Percentiles rank a stretch among this genome's conserved stretches.
Conservation (phyloP, 2,888 invertebrate species). For the Chironomus riparius region DNA sequence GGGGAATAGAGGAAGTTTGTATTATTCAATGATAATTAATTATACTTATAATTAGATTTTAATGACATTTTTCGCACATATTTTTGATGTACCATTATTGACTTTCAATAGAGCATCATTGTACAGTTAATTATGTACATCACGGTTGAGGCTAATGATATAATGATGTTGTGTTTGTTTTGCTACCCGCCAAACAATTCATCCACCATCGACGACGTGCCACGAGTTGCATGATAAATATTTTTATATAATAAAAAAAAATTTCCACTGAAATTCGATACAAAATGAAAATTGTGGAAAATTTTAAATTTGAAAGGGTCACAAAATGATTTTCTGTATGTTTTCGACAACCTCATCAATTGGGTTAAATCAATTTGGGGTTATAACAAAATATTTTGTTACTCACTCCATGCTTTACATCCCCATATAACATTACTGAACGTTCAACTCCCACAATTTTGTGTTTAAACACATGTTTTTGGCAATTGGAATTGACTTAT, state of each 20-base stretch:
- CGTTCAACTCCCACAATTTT: background rate
- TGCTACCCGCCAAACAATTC: background rate
- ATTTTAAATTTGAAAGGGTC: background rate
- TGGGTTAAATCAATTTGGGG: background rate
- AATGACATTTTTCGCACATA: conserved; percentile 8
- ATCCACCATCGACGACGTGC: background rate
- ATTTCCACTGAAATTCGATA: background rate
- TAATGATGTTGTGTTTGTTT: background rate
- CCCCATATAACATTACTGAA: background rate
- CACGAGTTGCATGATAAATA: no score
- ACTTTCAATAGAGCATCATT: background rate
- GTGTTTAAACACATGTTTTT: conserved; percentile 1
- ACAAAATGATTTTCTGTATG: background rate
- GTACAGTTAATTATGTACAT: background rate
- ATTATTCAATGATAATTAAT: conserved; percentile 12
- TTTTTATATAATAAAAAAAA: no score
- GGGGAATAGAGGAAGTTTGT: background rate
- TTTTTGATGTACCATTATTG: background rate
- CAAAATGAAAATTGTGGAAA: background rate
- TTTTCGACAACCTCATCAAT: background rate
- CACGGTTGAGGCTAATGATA: background rate
- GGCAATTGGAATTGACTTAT: conserved; percentile 22
- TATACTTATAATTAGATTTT: conserved; percentile 15
- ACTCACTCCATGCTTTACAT: no score
- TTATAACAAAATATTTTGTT: background rate